A percentile compares a stretch with the other conserved stretches of the same genome.
Evolutionary conservation across 2,113 vertebrate genomes (phyloP).

Genomic region (Podarcis raffonei): DNA sequence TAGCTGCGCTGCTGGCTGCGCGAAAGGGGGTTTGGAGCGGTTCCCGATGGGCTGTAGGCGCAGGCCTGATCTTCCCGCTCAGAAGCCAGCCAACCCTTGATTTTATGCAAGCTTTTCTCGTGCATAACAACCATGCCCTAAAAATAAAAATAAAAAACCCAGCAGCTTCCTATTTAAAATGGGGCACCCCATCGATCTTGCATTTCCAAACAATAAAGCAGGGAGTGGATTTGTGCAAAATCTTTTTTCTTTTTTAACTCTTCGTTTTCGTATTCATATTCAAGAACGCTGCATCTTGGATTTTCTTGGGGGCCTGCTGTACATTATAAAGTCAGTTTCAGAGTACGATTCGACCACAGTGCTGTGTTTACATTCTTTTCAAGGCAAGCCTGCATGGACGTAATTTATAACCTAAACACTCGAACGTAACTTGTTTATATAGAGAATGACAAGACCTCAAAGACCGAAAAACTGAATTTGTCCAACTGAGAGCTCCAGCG

Average conservation of each 20-base stretch:
- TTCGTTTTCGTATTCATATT: conserved; percentile 61
- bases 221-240: neutral
- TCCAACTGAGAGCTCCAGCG: conserved; percentile 3
- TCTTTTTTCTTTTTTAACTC: conserved; percentile 28
- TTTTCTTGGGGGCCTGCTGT: conserved; percentile 79
- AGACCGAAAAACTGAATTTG: conserved; percentile 64
- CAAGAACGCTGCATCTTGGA: conserved; percentile 57
- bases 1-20: neutral
- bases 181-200: conserved; percentile 3
- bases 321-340: conserved; percentile 84
- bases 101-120: neutral
- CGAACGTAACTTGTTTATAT: conserved; percentile 86
- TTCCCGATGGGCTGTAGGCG: neutral
- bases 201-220: neutral
- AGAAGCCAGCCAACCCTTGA: neutral
- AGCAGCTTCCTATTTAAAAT: conserved; percentile 5
- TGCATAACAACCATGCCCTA: neutral
- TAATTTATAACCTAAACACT: conserved; percentile 90
- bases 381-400: conserved; percentile 84
- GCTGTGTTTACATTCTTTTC: conserved; percentile 88
- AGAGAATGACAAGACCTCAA: conserved; percentile 81
- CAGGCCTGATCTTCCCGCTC: neutral
- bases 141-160: neutral
- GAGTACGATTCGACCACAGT: conserved; percentile 84
- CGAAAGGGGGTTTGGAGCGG: neutral